These are phyloP conservation scores for Menidia menidia DNA, from an alignment of 2,797 vertebrate genomes.

Conservation along the genomic window DNA sequence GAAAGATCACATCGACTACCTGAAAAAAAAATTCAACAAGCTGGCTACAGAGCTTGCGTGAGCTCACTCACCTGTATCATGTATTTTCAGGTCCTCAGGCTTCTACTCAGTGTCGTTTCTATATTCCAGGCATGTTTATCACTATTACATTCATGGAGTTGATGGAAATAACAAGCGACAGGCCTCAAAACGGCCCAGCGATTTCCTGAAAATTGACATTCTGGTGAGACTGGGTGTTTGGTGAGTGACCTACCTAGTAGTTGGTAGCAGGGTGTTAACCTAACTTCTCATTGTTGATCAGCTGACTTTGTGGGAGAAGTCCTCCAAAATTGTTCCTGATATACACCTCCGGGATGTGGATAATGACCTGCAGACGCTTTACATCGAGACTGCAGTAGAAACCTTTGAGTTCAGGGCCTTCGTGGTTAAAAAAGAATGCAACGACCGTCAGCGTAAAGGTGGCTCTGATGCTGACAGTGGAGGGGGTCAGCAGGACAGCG, in stretches of 20 bases:
- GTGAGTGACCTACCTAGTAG: not conserved
- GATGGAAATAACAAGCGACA: constrained; percentile 83
- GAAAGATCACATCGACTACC: constrained; percentile 82
- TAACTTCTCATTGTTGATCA: constrained; percentile 52
- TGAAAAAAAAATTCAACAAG: constrained; percentile 84
- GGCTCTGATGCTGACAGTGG: no score
- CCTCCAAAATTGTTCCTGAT: constrained; percentile 74
- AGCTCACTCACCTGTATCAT: constrained; percentile 63
- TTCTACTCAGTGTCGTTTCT: not conserved
- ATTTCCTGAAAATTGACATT: constrained; percentile 86
- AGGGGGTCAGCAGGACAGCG: no score
- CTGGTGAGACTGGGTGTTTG: constrained; percentile 76
- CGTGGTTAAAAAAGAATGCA: no score
- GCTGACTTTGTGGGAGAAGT: constrained; percentile 89
- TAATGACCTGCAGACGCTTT: constrained; percentile 92
- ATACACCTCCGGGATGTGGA: constrained; percentile 87
- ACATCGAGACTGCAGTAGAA: constrained; percentile 87
- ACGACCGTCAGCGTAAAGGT: no score
- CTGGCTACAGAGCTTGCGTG: constrained; percentile 92
- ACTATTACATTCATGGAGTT: constrained; percentile 94
- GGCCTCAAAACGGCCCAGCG: constrained; percentile 44
- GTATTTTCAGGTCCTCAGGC: not conserved
- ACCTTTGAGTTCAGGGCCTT: constrained; percentile 91
- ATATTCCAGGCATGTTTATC: constrained; percentile 91
- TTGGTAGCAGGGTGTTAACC: not conserved